Base-by-base conservation (phyloP, 2,113 vertebrate genomes). In the Mionectes macconnelli region DNA sequence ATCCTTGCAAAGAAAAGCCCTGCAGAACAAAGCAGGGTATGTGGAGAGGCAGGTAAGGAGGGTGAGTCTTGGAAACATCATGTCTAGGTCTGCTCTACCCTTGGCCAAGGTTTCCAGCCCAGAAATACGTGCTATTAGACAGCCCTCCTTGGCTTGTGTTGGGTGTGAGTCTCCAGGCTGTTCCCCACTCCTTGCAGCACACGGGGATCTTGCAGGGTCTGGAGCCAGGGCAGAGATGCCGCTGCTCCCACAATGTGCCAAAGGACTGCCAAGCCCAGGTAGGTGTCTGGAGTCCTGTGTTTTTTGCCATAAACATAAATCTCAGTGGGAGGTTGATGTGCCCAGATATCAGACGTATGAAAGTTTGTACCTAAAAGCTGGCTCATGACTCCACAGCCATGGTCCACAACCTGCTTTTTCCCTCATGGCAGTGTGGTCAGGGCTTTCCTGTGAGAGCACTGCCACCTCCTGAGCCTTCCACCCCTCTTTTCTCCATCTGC, bases 351-450 rank as follows among this genome's bases (percentile, higher is more conserved):
- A 49, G 55, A 10, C 50, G 11, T 18, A 18, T 5, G 37, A 66
- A 30, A 35, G 47, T 42, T 24, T 74, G 7, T 47, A 28, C 28
- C 30, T 12, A 17, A 87, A 25, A 79, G 19, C 33, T 50, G 33
- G 25, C 55, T 74, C 6, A 1, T 24, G 40, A 57, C 50, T 88
- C 60, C n/a, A 1, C 2, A 52, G 44, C 31, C 2, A 1, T 11
- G 8, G n/a, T 60, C 70, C 82, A 40, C 14, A 62, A 5, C 25
- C 85, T 89, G 66, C 78, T 49, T 60, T 84, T 39, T 33, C 72
- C 37, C 56, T 60, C 2, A 0, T 76, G 37, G 45, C 25, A 3
- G 40, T 22, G 2, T 0, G 0, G 15, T 8, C 3, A 2, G 47
- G 50, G 31, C 64, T 70, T 78, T 76, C 83, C 73, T 93, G 10